Evolutionary conservation across 2,888 invertebrate species (phyloP), one percentile per base, ranked within the genome.

Genomic region (Chromoteleia sp.): DNA sequence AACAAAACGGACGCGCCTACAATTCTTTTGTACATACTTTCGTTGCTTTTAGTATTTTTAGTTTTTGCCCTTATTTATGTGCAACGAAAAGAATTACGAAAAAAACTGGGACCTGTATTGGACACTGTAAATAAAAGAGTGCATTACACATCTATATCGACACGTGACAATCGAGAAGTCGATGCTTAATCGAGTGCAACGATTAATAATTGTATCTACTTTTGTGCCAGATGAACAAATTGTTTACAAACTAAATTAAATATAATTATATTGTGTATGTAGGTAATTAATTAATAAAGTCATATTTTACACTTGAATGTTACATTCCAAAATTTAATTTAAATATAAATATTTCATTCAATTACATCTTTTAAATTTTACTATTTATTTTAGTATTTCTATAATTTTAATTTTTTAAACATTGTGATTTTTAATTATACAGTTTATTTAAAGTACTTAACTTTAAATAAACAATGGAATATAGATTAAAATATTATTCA

Each of bases 141-240:
- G 36, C 95, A 95, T 82, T 96, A 96, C 86, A 95, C 95, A 0
- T 95, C 95, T 6, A 95, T 96, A 84, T 93, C 93, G 75, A 94
- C 94, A 84, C 93, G 93, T 82, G 94, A 94, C 75, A 92, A 89
- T 29, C 91, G 92, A 59, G 93, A 93, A 41, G 76, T 25, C 29
- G 81, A 76, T 8, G 65, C 83, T 81, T 86, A 84, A 85, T n/a
- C 8, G 41, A 33, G 14, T 68, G 36, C 4, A 36, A 52, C 29
- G 2, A 50, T 12, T 17, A 48, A 25, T 58, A 15, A 48, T 15
- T 80, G 79, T 80, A 68, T 4, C 68, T 80, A 80, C 10, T 48
- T 25, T 59, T 59, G 71, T 71, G 71, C 78, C 61, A 63, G 56
- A 58, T 39, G 65, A 65, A 45, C 45, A 75, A 39, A 17, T 33